These are phyloP conservation scores for Stomatorhinus walkeri DNA, from an alignment of 2,797 vertebrate species.

Conservation along the genomic window DNA sequence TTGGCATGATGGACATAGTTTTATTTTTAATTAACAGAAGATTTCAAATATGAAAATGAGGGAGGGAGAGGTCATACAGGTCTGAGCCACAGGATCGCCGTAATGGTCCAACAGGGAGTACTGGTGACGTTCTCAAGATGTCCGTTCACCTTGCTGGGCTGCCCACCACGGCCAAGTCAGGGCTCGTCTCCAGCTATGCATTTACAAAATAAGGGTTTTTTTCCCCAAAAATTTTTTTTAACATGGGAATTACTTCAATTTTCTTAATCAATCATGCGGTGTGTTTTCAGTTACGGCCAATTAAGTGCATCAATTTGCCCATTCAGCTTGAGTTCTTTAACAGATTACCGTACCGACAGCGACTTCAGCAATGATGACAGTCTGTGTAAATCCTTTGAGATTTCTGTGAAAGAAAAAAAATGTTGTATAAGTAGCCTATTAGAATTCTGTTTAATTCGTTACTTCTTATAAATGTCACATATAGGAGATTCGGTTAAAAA, in stretches of 20 bases:
- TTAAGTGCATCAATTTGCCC: neutral
- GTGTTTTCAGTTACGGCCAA: neutral
- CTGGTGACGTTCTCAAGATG: neutral
- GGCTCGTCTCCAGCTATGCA: neutral
- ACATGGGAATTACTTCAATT: neutral
- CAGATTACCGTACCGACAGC: neutral
- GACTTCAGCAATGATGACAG: neutral
- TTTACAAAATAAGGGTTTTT: neutral
- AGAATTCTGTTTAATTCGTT: neutral
- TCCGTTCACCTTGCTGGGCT: neutral
- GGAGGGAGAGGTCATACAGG: neutral
- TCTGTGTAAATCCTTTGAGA: neutral
- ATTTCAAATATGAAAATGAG: constrained; percentile 6
- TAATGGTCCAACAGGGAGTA: neutral
- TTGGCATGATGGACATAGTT: neutral
- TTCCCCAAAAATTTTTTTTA: neutral
- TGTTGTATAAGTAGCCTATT: neutral
- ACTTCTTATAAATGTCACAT: neutral
- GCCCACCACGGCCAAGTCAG: neutral
- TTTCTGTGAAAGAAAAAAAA: neutral
- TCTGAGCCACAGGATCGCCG: neutral
- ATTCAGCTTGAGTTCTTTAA: neutral
- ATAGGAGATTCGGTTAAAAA: neutral
- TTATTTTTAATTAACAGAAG: neutral
- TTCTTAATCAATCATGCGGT: neutral